Base-by-base conservation (phyloP, 2,113 vertebrate species). In the Tachycineta bicolor region DNA sequence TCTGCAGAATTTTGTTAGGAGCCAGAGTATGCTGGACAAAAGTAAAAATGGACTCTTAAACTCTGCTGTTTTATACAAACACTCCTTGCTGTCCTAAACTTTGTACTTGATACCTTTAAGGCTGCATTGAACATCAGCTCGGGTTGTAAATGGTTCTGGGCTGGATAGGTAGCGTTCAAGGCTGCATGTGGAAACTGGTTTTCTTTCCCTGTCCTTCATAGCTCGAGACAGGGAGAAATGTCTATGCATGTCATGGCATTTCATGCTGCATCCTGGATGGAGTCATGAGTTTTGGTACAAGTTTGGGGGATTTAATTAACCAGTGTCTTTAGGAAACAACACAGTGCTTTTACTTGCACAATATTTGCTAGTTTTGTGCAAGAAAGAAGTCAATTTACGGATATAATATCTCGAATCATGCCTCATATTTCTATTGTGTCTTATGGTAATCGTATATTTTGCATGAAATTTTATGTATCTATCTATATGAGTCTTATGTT, bases 131-230 rank as follows among this genome's bases (percentile, higher is more conserved):
- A 85, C 8, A 4, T 49, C 55, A 53, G 23, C 17, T 89, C 11
- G 34, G 21, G 8, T 22, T 55, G 5, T 59, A 74, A 63, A 16
- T 74, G 12, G 3, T 73, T 55, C 49, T 52, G 39, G 24, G 20
- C 49, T 44, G 33, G 18, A 23, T 31, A 11, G 1, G 5, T 77
- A 47, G 16, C 0, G 0, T 89, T 84, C 14, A 44, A 37, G 59
- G 4, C 24, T 31, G 14, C 2, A 0, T 56, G 22, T 65, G n/a
- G 65, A 65, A 91, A 34, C 31, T 56, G 24, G 4, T 49, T 90
- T 85, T 65, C 14, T 64, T 76, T 73, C 29, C 17, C 14, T 59
- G 1, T 25, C 31, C 26, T 62, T 68, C 25, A 25, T 62, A 4
- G 10, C 46, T 43, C 73, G 20, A 44, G 44, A 16, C 8, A 8